phyloP scores from a whole-genome alignment of 2,888 invertebrate species.

The Acanthosepion pharaonis region DNA sequence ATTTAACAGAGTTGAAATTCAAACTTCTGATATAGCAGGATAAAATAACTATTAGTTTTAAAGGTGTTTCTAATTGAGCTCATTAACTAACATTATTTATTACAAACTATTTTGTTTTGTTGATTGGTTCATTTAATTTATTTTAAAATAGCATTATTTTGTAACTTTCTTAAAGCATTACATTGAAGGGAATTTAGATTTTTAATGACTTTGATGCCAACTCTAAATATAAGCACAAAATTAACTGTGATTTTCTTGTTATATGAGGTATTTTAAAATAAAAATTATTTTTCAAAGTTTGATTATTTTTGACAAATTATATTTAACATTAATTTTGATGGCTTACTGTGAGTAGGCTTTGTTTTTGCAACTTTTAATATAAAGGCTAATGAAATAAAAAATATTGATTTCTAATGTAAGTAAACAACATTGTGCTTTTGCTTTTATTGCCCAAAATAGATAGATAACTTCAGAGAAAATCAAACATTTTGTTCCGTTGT shows the following conservation, averaged over 20 bases:
- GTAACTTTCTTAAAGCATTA: no score
- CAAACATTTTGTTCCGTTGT: no score
- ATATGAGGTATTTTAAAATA: neutral
- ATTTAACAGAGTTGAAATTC: neutral
- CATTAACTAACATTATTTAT: neutral
- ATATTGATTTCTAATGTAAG: no score
- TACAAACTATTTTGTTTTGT: neutral
- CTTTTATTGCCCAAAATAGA: no score
- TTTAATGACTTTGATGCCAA: no score
- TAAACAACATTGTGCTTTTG: no score
- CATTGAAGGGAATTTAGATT: neutral
- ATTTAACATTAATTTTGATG: no score
- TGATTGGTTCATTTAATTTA: neutral
- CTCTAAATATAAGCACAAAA: neutral
- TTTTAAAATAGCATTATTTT: neutral
- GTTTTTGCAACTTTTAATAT: no score
- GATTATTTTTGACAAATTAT: no score
- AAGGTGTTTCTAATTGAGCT: neutral
- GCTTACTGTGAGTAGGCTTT: no score
- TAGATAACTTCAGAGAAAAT: no score
- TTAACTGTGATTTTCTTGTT: neutral
- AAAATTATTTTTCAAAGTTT: neutral
- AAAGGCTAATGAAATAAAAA: no score
- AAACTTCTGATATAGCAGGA: neutral
- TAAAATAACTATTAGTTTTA: neutral